Conservation (phyloP, 1,140 invertebrate species). For the Delia radicum region DNA sequence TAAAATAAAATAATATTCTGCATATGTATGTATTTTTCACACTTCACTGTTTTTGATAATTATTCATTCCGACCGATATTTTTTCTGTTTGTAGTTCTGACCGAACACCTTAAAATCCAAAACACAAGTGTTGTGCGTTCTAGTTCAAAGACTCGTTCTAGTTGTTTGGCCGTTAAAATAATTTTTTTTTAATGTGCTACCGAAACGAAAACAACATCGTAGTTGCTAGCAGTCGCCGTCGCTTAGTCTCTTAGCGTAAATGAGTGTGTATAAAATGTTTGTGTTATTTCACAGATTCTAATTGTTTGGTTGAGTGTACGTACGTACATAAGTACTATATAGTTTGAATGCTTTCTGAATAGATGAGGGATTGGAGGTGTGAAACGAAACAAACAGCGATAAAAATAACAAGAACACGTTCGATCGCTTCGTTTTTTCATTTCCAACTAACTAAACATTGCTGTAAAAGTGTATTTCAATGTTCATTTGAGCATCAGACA, state of each 20-base stretch:
- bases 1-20: not conserved
- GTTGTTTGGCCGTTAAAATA: conserved; percentile 19
- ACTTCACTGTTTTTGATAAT: not conserved
- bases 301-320: too few species aligned
- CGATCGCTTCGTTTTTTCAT: conserved; percentile 29
- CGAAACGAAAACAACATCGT: not conserved
- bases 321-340: too few species aligned
- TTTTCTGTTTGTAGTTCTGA: not conserved
- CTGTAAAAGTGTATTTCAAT: conserved; percentile 9
- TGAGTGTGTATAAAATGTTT: not conserved
- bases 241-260: not conserved
- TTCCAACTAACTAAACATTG: conserved; percentile 26
- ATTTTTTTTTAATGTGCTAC: not conserved
- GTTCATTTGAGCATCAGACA: conserved; percentile 23
- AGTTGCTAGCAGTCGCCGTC: conserved; percentile 5
- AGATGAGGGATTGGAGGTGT: not conserved
- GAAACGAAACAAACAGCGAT: conserved; percentile 9
- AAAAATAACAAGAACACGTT: conserved; percentile 26
- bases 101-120: conserved; percentile 41
- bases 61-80: conserved; percentile 3
- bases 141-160: conserved; percentile 53
- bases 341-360: not conserved
- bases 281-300: conserved; percentile 3
- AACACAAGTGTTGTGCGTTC: conserved; percentile 55
- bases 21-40: not conserved